A percentile compares a stretch with the other conserved stretches of the same genome.
These are phyloP conservation scores for Lagodon rhomboides DNA, from an alignment of 2,797 vertebrate genomes.

Conservation along the genomic window DNA sequence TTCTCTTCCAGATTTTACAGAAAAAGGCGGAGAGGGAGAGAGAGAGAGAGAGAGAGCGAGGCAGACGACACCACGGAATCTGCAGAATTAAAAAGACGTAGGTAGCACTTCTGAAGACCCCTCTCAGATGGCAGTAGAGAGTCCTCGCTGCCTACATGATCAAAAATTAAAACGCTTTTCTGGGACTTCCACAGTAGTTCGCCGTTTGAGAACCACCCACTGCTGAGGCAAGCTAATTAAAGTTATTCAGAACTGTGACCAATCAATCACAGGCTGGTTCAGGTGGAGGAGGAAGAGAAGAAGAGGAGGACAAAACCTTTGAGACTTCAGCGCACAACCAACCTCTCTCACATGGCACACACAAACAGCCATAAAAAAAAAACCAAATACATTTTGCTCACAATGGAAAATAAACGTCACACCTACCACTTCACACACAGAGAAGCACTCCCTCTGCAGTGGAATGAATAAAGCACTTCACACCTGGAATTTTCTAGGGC, in stretches of 20 bases:
- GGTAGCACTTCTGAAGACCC: constrained; percentile 58
- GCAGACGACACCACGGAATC: constrained; percentile 37
- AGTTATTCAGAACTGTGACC: constrained; percentile 79
- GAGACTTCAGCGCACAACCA: constrained; percentile 40
- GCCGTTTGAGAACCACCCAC: constrained; percentile 73
- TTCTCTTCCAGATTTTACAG: constrained; percentile 57
- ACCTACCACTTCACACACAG: constrained; percentile 63
- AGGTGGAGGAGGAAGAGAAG: constrained; percentile 73
- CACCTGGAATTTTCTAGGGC: constrained; percentile 81
- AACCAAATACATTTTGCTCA: constrained; percentile 52
- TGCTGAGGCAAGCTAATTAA: constrained; percentile 74
- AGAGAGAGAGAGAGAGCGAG: constrained; percentile 37
- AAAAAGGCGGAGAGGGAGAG: constrained; percentile 4
- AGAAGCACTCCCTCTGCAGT: constrained; percentile 65
- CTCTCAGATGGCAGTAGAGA: constrained; percentile 61
- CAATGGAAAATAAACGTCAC: constrained; percentile 57
- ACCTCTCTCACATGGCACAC: constrained; percentile 38
- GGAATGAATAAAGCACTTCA: constrained; percentile 78
- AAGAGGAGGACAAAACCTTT: constrained; percentile 64
- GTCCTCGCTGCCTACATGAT: constrained; percentile 68
- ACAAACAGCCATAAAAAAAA: constrained; percentile 25
- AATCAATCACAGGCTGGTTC: constrained; percentile 73
- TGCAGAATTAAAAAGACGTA: constrained; percentile 61
- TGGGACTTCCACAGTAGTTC: constrained; percentile 57
- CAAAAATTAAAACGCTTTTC: constrained; percentile 66